These are phyloP conservation scores for Eupsittula cactorum DNA, from an alignment of 2,113 vertebrate species.

Conservation along the genomic window DNA sequence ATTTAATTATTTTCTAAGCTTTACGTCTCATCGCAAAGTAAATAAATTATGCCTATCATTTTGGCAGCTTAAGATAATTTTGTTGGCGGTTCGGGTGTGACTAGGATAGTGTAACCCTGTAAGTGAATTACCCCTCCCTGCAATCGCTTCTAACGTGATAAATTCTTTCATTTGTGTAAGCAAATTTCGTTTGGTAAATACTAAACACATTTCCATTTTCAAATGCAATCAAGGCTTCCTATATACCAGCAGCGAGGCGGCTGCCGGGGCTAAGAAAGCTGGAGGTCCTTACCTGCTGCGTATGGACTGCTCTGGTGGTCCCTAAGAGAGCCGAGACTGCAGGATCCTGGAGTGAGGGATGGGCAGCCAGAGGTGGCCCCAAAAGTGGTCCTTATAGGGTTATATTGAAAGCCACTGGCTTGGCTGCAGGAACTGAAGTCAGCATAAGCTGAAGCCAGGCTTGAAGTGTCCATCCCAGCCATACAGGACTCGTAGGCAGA, in stretches of 20 bases:
- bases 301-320: slow-evolving; percentile 99
- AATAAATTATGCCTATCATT: slow-evolving; percentile 99
- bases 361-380: slow-evolving; percentile 97
- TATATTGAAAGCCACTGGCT: slow-evolving; percentile 99
- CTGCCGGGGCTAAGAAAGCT: slow-evolving; percentile 78
- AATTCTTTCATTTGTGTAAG: slow-evolving; percentile 99
- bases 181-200: slow-evolving; percentile 99
- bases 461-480: slow-evolving; percentile 99
- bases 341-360: slow-evolving; percentile 98
- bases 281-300: slow-evolving; percentile 95
- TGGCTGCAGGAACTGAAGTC: slow-evolving; percentile 99
- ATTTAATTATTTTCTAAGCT: slow-evolving; percentile 99
- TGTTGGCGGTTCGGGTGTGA: slow-evolving; percentile 99
- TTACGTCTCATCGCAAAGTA: slow-evolving; percentile 99
- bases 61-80: slow-evolving; percentile 99
- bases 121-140: slow-evolving; percentile 99
- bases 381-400: slow-evolving; percentile 99
- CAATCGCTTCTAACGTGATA: slow-evolving; percentile 99
- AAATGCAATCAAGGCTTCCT: slow-evolving; percentile 98
- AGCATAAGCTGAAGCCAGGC: slow-evolving; percentile 99
- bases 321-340: slow-evolving; percentile 97
- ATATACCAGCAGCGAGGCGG: slow-evolving; percentile 86
- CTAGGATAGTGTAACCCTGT: slow-evolving; percentile 99
- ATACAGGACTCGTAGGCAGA: slow-evolving; percentile 99
- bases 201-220: slow-evolving; percentile 99